Conservation (phyloP, 2,888 invertebrate species). For the Drosophila infuscata region DNA sequence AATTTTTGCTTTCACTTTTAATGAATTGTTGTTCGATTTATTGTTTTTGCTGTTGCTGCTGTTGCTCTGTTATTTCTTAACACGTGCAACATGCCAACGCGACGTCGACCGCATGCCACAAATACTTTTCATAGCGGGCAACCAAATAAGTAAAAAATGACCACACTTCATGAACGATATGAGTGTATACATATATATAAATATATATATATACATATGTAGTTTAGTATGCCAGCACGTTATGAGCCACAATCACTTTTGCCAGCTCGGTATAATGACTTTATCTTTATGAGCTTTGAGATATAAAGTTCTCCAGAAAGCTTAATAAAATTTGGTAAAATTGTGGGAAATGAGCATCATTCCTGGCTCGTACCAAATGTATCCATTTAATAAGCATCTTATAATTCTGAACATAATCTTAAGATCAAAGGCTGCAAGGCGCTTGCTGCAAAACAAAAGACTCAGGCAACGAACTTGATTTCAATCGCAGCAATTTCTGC, state of each 20-base stretch:
- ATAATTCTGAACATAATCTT: constrained; percentile 18
- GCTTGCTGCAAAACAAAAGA: constrained; percentile 50
- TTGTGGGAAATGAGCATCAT: constrained; percentile 1
- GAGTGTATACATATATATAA: constrained; percentile 5
- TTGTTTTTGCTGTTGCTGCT: constrained; percentile 13
- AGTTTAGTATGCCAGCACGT: constrained; percentile 59
- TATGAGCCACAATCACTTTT: constrained; percentile 14
- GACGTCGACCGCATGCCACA: constrained; percentile 60
- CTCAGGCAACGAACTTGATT: constrained; percentile 58
- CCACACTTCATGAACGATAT: constrained; percentile 15
- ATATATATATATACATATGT: constrained; percentile 25
- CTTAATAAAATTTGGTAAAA: constrained; percentile 13
- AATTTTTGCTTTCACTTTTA: constrained; percentile 79
- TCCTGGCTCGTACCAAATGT: constrained; percentile 42
- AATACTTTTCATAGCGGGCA: constrained; percentile 52
- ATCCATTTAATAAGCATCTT: constrained; percentile 17
- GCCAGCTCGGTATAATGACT: constrained; percentile 3
- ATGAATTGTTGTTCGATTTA: constrained; percentile 59
- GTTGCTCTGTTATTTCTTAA: constrained; percentile 49
- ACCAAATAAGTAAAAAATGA: constrained; percentile 30
- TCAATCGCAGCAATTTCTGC: constrained; percentile 7
- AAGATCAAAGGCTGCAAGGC: constrained; percentile 21
- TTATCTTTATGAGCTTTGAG: constrained; percentile 31
- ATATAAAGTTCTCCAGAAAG: constrained; percentile 46
- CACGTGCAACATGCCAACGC: constrained; percentile 77